These are phyloP conservation scores for Cyphomyrus discorhynchus DNA, from an alignment of 2,113 vertebrate genomes.

Conservation along the genomic window DNA sequence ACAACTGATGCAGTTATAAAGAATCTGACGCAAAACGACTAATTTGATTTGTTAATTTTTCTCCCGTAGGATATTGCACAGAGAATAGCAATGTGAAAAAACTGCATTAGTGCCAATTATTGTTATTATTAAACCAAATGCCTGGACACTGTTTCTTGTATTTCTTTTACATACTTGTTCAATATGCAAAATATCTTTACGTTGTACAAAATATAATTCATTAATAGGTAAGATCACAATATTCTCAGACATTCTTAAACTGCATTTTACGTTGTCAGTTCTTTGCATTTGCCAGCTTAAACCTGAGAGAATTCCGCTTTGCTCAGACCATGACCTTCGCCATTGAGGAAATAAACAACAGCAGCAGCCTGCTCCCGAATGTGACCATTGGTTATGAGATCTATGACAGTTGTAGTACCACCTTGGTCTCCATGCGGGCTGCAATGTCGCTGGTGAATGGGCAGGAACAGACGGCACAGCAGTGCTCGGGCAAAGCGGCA, in stretches of 20 bases:
- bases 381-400: slow-evolving; percentile 59
- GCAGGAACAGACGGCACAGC: slow-evolving; percentile 25
- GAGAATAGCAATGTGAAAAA: background rate
- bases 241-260: background rate
- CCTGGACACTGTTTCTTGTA: background rate
- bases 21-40: background rate
- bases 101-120: background rate
- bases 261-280: background rate
- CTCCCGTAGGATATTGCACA: background rate
- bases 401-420: slow-evolving; percentile 64
- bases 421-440: slow-evolving; percentile 53
- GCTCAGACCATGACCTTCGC: slow-evolving; percentile 65
- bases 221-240: background rate
- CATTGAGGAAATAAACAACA: slow-evolving; percentile 64
- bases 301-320: slow-evolving; percentile 61
- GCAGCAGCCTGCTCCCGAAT: slow-evolving; percentile 50
- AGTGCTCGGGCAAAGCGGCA: slow-evolving; percentile 45
- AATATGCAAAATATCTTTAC: background rate
- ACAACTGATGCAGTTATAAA: background rate
- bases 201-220: background rate
- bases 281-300: slow-evolving; percentile 43
- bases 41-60: background rate
- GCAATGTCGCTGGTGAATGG: slow-evolving; percentile 60
- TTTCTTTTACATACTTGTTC: background rate
- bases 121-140: background rate